Conservation (phyloP, 2,113 vertebrate genomes). For the Candoia aspera region DNA sequence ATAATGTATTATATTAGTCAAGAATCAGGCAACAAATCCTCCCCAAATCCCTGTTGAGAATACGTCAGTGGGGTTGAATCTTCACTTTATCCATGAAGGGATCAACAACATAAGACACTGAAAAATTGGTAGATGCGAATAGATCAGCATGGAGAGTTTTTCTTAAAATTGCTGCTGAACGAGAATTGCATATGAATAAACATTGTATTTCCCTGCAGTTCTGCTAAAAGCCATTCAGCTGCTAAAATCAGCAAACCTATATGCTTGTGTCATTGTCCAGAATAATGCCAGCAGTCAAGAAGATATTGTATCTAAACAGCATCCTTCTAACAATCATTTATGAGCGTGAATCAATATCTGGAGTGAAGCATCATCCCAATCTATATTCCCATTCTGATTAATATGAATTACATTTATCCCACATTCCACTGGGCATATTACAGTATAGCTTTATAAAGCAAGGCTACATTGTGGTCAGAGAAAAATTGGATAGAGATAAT, state of each 20-base stretch:
- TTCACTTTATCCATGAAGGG: neutral
- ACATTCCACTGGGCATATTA: neutral
- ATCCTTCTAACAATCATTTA: neutral
- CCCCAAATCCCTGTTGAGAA: neutral
- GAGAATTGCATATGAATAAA: neutral
- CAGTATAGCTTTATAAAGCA: neutral
- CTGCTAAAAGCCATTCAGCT: neutral
- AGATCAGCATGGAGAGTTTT: neutral
- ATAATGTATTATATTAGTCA: neutral
- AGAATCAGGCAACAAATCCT: neutral
- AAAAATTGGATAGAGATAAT: neutral
- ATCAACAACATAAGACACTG: neutral
- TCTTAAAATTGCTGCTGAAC: neutral
- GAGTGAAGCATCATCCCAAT: neutral
- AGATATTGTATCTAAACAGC: neutral
- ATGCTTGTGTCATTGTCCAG: neutral
- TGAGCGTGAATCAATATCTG: neutral
- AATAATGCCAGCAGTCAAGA: neutral
- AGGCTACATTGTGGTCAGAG: neutral
- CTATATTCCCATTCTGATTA: neutral
- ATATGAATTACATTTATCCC: neutral
- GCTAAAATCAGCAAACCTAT: neutral
- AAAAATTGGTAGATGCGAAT: neutral
- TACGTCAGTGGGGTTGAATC: neutral
- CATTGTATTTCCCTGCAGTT: neutral